Evolutionary conservation across 2,113 vertebrate species (phyloP), one percentile per base, ranked within the genome.

Genomic region (Lepisosteus oculatus): DNA sequence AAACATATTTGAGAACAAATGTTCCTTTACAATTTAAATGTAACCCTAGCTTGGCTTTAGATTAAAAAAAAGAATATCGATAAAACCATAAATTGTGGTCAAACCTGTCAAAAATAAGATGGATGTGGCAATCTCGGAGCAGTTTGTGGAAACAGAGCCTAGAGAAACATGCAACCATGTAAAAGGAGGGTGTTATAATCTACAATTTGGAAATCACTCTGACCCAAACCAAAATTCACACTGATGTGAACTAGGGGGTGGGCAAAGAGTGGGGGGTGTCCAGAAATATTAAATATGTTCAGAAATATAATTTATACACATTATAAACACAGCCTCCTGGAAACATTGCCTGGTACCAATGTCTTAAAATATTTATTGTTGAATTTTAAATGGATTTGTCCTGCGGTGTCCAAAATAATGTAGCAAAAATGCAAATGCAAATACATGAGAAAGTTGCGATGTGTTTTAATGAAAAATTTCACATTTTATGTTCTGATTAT

Each of bases 311-410:
- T 43, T 47, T 65, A 3, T 65, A 56, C 55, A 17, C 47, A 55
- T 6, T 72, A 63, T 61, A 63, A 71, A 55, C 15, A 42, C 61
- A 4, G 3, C 47, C 54, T 15, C 51, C 55, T 6, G 43, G 62
- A 55, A 72, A 65, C 43, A 43, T n/a, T 55, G 29, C 47, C 64
- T 65, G 51, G 15, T 55, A 65, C 42, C 44, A 43, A 56, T 13
- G 43, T 7, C 61, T 55, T 65, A 43, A 65, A 65, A 57, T 72
- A 72, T 66, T 57, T 57, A 55, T 43, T 65, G 63, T 44, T 65
- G 13, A 71, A 63, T 71, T 42, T 14, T 65, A 15, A 42, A 47
- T 43, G 42, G 11, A 64, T 44, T 56, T 65, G 62, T 65, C 41
- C 62, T 56, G 41, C 42, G 70, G 70, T 42, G 9, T 44, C 42